Evolutionary conservation across 2,797 vertebrate species (phyloP).

Genomic region (Heterohyrax brucei): DNA sequence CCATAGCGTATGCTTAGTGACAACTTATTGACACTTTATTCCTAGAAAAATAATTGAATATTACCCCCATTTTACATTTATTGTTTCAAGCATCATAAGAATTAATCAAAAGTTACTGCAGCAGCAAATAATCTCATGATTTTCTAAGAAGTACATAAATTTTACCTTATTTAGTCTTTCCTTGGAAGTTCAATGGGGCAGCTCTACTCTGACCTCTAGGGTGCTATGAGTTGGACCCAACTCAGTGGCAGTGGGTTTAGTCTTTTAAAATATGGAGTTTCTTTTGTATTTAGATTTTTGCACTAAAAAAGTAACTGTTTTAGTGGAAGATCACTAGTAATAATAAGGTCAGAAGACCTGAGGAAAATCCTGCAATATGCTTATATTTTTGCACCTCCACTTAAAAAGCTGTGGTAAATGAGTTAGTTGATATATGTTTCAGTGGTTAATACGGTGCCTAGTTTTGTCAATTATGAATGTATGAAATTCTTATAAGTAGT

Average conservation of each 20-base stretch:
- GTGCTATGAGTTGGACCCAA: too few species aligned
- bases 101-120: conserved; percentile 26
- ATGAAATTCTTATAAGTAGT: conserved; percentile 36
- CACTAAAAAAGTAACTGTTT: neutral
- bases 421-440: neutral
- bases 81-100: conserved; percentile 16
- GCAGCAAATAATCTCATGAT: neutral
- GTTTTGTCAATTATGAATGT: conserved; percentile 29
- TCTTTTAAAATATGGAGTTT: neutral
- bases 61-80: neutral
- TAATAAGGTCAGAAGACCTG: neutral
- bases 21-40: conserved; percentile 51
- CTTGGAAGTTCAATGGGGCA: too few species aligned
- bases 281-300: conserved; percentile 6
- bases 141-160: conserved; percentile 22
- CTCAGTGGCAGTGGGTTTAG: too few species aligned
- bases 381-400: conserved; percentile 21
- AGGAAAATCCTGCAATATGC: neutral
- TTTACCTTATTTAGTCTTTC: neutral
- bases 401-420: neutral
- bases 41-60: neutral
- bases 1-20: neutral
- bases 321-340: neutral
- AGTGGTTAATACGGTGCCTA: neutral
- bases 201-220: too few species aligned